Evolutionary conservation across 2,888 invertebrate genomes (phyloP), one percentile per base, ranked within the genome.

Genomic region (Rhaphigaster nebulosa): DNA sequence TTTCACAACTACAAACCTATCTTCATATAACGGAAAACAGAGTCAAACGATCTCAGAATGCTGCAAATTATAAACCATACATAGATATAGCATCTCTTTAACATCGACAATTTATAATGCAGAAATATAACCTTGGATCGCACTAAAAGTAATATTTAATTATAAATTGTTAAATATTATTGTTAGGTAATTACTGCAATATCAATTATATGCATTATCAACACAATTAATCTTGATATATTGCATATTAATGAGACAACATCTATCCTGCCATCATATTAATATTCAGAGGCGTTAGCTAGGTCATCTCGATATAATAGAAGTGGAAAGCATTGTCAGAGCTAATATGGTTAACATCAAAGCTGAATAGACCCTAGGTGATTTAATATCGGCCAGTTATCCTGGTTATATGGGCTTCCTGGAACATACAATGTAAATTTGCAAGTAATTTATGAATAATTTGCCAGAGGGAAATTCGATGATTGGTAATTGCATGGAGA

Each of bases 291-390:
- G 34, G 70, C 34, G 70, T 38, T 76, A 38, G 15, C 29, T 18
- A 34, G 65, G 65, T 34, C 29, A 29, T n/a, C 1, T 6, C 20
- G 70, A 38, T 13, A 38, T 76, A 76, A 76, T 76, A 76, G 70
- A 76, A 76, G 70, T 76, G 18, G 34, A 76, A 76, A 76, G 65
- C 34, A 76, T 76, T 76, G 70, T 76, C 70, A 76, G 38, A 20
- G 70, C 70, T 76, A 76, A 76, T 29, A 20, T 23, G 70, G 70
- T 76, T 76, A 76, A 76, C 70, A 76, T 76, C 70, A 76, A 76
- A 76, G 70, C 70, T 76, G 34, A 76, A 76, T 76, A 76, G 70
- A 20, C 20, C 34, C 38, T 10, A 6, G 70, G 0, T 34, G 38
- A 76, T 76, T 76, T 76, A 76, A 76, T 76, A 76, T 76, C 70